phyloP scores from a whole-genome alignment of 1,140 invertebrate genomes.

The Anadara kagoshimensis region DNA sequence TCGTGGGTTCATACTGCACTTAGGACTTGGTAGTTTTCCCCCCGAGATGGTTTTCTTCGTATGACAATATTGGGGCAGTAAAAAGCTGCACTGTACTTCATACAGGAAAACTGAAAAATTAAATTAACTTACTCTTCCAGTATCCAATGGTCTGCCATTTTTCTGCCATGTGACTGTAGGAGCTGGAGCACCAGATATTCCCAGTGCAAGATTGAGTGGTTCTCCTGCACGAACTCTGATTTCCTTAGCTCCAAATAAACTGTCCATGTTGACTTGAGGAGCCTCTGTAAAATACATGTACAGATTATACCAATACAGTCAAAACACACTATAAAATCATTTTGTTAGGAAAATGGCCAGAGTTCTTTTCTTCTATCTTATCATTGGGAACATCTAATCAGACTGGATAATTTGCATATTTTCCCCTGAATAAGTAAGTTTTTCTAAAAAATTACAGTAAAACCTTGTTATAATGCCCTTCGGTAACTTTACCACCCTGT shows the following conservation, averaged over 20 bases:
- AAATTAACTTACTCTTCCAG: constrained; percentile 43
- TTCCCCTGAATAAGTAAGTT: no score
- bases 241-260: constrained; percentile 88
- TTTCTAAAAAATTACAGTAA: no score
- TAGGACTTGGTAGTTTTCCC: no score
- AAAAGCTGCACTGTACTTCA: no score
- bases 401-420: no score
- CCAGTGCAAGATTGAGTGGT: constrained; percentile 95
- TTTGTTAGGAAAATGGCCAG: neutral
- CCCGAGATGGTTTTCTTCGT: no score
- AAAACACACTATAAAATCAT: neutral
- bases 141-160: constrained; percentile 77
- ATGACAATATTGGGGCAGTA: no score
- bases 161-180: constrained; percentile 94
- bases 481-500: no score
- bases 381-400: no score
- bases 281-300: constrained; percentile 80
- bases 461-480: no score
- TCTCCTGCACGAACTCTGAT: constrained; percentile 98
- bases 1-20: no score
- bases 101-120: neutral
- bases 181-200: constrained; percentile 93
- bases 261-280: constrained; percentile 93
- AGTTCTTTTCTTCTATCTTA: no score
- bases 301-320: neutral